Evolutionary conservation across 2,113 vertebrate genomes (phyloP).

Genomic region (Patagioenas fasciata): DNA sequence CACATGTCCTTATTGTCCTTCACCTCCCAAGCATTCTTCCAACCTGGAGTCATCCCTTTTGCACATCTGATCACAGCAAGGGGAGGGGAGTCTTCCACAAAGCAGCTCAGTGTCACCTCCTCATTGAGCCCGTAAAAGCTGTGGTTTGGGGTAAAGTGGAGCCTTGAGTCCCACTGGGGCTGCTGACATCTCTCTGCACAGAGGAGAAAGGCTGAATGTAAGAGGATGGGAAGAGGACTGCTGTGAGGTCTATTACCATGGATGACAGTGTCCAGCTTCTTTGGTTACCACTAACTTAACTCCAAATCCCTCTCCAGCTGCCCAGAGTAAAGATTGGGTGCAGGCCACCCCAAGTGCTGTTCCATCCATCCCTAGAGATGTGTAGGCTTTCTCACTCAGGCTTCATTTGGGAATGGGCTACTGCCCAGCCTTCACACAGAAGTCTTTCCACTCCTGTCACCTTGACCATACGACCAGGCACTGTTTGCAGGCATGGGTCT

Average conservation of each 20-base stretch:
- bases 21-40: background rate
- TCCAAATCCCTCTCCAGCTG: background rate
- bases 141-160: background rate
- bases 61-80: slow-evolving; percentile 1
- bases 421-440: background rate
- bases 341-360: background rate
- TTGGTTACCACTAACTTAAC: background rate
- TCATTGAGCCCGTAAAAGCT: background rate
- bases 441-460: background rate
- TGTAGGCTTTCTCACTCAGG: background rate
- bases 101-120: background rate
- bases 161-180: background rate
- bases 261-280: background rate
- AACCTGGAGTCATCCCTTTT: rapidly evolving
- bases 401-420: background rate
- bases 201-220: background rate
- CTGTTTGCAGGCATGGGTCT: background rate
- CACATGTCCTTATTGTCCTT: background rate
- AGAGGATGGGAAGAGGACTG: background rate
- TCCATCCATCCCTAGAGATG: too few species aligned
- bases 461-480: background rate
- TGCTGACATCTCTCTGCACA: background rate
- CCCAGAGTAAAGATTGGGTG: background rate
- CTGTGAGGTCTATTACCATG: background rate
- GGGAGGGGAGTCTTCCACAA: rapidly evolving